Evolutionary conservation across 2,888 invertebrate genomes (phyloP).

Genomic region (Dryomyza anilis): DNA sequence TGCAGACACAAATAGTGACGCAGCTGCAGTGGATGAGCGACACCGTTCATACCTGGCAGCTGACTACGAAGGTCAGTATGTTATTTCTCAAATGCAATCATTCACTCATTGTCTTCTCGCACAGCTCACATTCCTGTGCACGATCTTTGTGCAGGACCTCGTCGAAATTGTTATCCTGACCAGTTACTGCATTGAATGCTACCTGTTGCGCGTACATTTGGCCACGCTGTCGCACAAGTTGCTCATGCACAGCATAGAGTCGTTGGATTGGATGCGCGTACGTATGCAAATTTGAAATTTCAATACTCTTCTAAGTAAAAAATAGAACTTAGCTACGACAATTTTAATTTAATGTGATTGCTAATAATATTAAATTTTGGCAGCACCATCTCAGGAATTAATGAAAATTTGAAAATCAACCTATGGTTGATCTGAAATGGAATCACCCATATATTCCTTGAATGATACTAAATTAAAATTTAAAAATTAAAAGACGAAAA

Average conservation of each 20-base stretch:
- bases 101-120: too few relatives aligned
- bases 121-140: too few relatives aligned
- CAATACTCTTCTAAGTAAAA: too few relatives aligned
- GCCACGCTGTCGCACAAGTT: slow-evolving; percentile 74
- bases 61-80: slow-evolving; percentile 32
- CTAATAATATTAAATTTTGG: too few relatives aligned
- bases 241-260: slow-evolving; percentile 73
- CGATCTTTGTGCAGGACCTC: slow-evolving; percentile 78
- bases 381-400: too few relatives aligned
- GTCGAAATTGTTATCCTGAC: slow-evolving; percentile 82
- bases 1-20: slow-evolving; percentile 46
- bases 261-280: slow-evolving; percentile 81
- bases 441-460: too few relatives aligned
- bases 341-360: too few relatives aligned
- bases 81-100: background rate
- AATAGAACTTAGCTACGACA: too few relatives aligned
- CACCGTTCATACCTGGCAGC: slow-evolving; percentile 42
- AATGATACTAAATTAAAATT: too few relatives aligned
- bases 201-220: slow-evolving; percentile 75
- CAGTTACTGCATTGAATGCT: slow-evolving; percentile 82
- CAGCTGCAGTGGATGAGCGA: slow-evolving; percentile 45
- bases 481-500: too few relatives aligned
- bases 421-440: too few relatives aligned
- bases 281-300: slow-evolving; percentile 33
- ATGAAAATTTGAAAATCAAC: background rate